These are phyloP conservation scores for Diplodus puntazzo DNA, from an alignment of 2,797 vertebrate species.

Conservation along the genomic window DNA sequence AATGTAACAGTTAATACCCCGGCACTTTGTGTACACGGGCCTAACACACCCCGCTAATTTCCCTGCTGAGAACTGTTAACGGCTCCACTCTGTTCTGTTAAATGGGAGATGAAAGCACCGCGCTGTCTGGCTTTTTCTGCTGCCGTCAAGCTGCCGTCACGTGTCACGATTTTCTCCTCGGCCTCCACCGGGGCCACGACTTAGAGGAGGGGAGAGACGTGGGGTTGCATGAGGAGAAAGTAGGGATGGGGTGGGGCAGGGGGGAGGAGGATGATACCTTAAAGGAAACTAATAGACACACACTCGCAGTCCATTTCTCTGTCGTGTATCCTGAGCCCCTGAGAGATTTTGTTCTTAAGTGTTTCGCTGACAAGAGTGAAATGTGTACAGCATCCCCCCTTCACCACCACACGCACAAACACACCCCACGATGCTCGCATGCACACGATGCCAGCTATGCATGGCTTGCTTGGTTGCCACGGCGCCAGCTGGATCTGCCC, in stretches of 20 bases:
- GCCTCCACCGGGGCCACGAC: not conserved
- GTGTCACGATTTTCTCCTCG: constrained; percentile 6
- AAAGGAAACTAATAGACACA: constrained; percentile 6
- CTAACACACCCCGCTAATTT: constrained; percentile 50
- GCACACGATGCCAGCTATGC: constrained; percentile 59
- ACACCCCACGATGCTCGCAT: too few species aligned
- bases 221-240: not conserved
- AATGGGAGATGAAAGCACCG: constrained; percentile 59
- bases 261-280: too few species aligned
- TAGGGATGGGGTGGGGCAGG: too few species aligned
- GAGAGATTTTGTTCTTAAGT: constrained; percentile 28
- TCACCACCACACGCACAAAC: not conserved
- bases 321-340: constrained; percentile 24
- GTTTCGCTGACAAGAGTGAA: constrained; percentile 50
- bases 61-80: constrained; percentile 64
- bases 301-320: not conserved
- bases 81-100: constrained; percentile 60
- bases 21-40: constrained; percentile 36
- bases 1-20: constrained; percentile 53
- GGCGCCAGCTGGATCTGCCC: constrained; percentile 67
- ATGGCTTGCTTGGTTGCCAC: constrained; percentile 54
- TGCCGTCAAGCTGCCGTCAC: constrained; percentile 44
- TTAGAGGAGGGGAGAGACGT: not conserved
- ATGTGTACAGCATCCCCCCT: not conserved
- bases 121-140: constrained; percentile 32